Conservation (phyloP, 1,140 invertebrate genomes). For the Venturia canescens region DNA sequence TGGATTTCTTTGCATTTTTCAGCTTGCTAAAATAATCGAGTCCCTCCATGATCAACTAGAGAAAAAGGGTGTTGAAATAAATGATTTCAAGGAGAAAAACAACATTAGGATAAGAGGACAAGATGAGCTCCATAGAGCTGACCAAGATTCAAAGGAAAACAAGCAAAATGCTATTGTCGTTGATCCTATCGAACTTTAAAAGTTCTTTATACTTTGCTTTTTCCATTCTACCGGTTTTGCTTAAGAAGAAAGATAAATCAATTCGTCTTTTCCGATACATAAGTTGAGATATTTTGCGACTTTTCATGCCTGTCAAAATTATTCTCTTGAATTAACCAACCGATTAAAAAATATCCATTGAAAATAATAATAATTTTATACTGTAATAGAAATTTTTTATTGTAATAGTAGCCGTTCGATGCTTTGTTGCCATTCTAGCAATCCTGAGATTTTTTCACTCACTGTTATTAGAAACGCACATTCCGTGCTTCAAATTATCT, state of each 20-base stretch:
- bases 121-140: slow-evolving; percentile 77
- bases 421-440: too few relatives aligned
- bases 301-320: neutral
- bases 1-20: slow-evolving; percentile 60
- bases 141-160: slow-evolving; percentile 72
- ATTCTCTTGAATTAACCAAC: neutral
- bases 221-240: neutral
- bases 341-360: neutral
- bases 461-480: too few relatives aligned
- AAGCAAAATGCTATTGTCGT: slow-evolving; percentile 78
- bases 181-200: slow-evolving; percentile 67
- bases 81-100: slow-evolving; percentile 94
- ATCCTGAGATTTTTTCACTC: too few relatives aligned
- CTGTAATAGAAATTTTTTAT: too few relatives aligned
- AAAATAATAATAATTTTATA: neutral
- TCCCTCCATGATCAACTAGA: slow-evolving; percentile 88
- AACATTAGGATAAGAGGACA: slow-evolving; percentile 88
- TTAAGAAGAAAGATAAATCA: neutral
- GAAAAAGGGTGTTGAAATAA: slow-evolving; percentile 93
- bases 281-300: neutral
- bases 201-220: neutral
- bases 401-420: too few relatives aligned
- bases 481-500: too few relatives aligned
- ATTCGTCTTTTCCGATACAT: neutral
- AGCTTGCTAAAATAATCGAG: slow-evolving; percentile 87